Base-by-base conservation (phyloP, 1,140 invertebrate genomes). In the Chrysomallon squamiferum region DNA sequence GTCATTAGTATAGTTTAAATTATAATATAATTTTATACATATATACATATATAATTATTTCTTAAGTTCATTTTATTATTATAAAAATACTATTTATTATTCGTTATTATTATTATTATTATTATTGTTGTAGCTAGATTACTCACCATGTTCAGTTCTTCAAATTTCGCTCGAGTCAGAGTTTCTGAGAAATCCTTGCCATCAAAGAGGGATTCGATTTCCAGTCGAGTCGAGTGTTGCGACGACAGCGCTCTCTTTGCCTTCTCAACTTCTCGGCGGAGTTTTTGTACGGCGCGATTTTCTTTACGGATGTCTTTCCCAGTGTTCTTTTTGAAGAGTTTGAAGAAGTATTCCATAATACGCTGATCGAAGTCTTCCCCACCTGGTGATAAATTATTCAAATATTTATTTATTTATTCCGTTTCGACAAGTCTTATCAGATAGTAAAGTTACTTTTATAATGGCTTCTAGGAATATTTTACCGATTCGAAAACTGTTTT, bases 291-390 rank as follows among this genome's bases (percentile, higher is more conserved):
- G 75, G 96, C 95, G 74, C 95, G 89, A 84, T 95, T 86, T 82
- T 98, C 95, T 79, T 94, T 95, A 67, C 95, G 89, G 81, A 99
- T 94, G 81, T 98, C 96, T 87, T 97, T 97, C 82, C 95, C 94
- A 88, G 95, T 96, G 90, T 98, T 98, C 88, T 97, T 98, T 89
- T 98, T 98, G 90, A 97, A 97, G 73, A 97, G 82, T 84, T 98
- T 97, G 77, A 98, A 96, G 87, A 98, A 98, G 84, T 98, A 94
- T 75, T 98, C 95, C 94, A 98, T 97, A 0, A 98, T 95, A 69
- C 95, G 89, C 84, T 98, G 95, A 88, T 99, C 96, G 83, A 98
- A 98, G 88, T 99, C 96, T 89, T 98, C 96, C 85, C 96, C 97
- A 75, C 96, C 95, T 75, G 73, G 13, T 43, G 47, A 57, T 35